Percentiles rank a stretch among this genome's conserved stretches.
Conservation (phyloP, 2,888 invertebrate genomes). For the Drosophila affinis region DNA sequence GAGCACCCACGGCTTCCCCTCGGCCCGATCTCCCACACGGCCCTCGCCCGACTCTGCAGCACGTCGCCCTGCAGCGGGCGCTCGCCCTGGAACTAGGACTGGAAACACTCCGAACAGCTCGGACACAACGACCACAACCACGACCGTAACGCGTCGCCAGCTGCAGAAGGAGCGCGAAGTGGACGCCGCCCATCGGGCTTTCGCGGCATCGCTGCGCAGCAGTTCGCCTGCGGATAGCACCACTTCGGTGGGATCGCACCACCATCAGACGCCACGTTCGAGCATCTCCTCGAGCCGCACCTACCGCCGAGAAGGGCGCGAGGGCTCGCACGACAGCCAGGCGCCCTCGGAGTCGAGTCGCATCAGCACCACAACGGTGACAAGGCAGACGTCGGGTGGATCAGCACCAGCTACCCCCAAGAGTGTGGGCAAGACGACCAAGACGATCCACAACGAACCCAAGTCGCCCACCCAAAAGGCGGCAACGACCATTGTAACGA, state of each 20-base stretch:
- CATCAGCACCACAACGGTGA: conserved; percentile 82
- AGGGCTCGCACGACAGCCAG: conserved; percentile 83
- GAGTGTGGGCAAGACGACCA: conserved; percentile 61
- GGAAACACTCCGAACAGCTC: conserved; percentile 2
- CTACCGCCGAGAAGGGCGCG: conserved; percentile 77
- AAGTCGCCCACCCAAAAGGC: conserved; percentile 63
- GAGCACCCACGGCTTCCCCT: conserved; percentile 68
- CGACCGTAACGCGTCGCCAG: conserved; percentile 64
- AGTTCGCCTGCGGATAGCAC: conserved; percentile 86
- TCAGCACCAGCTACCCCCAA: conserved; percentile 48
- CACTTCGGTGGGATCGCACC: conserved; percentile 60
- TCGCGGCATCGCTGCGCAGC: conserved; percentile 89
- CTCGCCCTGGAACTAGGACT: neutral
- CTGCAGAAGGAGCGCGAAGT: conserved; percentile 80
- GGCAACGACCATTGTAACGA: conserved; percentile 30
- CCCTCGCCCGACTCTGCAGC: conserved; percentile 17
- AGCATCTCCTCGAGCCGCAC: conserved; percentile 79
- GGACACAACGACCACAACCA: conserved; percentile 35
- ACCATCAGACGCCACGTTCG: conserved; percentile 76
- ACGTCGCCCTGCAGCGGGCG: conserved; percentile 6
- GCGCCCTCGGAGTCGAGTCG: conserved; percentile 82
- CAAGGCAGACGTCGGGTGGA: conserved; percentile 62
- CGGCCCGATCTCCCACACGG: conserved; percentile 57
- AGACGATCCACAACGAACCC: conserved; percentile 73
- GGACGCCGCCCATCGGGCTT: conserved; percentile 90